phyloP scores from a whole-genome alignment of 2,113 vertebrate species.

The Nycticebus coucang region DNA sequence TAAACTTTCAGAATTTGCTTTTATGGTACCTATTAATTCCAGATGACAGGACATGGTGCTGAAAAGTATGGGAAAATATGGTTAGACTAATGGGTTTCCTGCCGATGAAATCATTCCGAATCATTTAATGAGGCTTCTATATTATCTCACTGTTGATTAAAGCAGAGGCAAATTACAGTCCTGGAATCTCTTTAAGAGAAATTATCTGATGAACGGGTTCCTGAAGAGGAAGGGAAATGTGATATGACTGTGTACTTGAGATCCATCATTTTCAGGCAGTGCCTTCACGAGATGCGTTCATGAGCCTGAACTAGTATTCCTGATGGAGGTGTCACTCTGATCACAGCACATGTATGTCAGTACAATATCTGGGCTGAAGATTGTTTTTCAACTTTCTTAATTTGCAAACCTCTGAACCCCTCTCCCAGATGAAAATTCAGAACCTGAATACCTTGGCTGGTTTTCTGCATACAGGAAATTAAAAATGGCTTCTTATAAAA shows the following conservation, averaged over 20 bases:
- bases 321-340: conserved; percentile 42
- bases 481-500: conserved; percentile 77
- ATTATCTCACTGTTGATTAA: conserved; percentile 84
- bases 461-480: conserved; percentile 81
- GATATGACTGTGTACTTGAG: conserved; percentile 44
- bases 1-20: conserved; percentile 82
- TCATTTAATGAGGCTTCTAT: conserved; percentile 81
- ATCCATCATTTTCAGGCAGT: conserved; percentile 58
- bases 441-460: conserved; percentile 49
- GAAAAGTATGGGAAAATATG: conserved; percentile 88
- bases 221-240: conserved; percentile 78
- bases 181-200: conserved; percentile 81
- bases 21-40: conserved; percentile 88
- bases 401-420: conserved; percentile 67
- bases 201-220: conserved; percentile 81
- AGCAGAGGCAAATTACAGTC: conserved; percentile 82
- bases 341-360: conserved; percentile 41
- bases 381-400: conserved; percentile 66
- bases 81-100: conserved; percentile 87
- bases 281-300: conserved; percentile 59
- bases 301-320: conserved; percentile 66
- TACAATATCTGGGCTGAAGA: conserved; percentile 70
- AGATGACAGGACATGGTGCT: conserved; percentile 88
- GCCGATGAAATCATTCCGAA: conserved; percentile 84
- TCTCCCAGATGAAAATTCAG: conserved; percentile 55